A percentile compares a stretch with the other conserved stretches of the same genome.
Conservation (phyloP, 1,140 invertebrate species). For the Pseudobourletiella spinata region DNA sequence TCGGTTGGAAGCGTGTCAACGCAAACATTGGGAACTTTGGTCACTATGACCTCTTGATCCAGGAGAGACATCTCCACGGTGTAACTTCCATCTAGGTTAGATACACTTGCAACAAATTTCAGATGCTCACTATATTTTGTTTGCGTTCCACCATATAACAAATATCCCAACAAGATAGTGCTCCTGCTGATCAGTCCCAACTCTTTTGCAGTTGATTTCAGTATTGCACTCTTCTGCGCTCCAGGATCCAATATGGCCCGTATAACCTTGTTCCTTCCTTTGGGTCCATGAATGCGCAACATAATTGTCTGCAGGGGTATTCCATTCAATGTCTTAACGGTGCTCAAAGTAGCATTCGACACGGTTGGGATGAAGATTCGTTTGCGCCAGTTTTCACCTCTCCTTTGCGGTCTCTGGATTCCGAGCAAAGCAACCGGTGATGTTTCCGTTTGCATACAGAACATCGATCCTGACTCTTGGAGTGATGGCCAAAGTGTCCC, state of each 20-base stretch:
- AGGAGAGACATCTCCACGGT: neutral
- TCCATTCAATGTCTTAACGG: neutral
- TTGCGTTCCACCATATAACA: neutral
- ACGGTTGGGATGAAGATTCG: neutral
- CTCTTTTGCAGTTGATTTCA: neutral
- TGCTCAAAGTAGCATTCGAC: neutral
- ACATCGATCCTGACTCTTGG: neutral
- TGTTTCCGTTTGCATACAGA: neutral
- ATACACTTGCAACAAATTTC: neutral
- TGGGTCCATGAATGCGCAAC: neutral
- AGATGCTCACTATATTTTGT: neutral
- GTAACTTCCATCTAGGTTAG: neutral
- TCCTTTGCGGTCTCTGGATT: neutral
- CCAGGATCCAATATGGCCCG: constrained; percentile 8
- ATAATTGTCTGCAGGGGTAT: constrained; percentile 6
- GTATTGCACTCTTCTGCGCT: neutral
- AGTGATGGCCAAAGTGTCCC: neutral
- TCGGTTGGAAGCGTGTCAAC: neutral
- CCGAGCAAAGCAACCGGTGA: neutral
- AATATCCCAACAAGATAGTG: neutral
- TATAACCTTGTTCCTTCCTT: neutral
- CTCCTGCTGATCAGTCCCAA: neutral
- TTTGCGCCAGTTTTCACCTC: too few species aligned
- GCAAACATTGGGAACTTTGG: neutral
- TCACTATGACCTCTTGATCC: neutral